Conservation (phyloP, 30 jellyfish, hydroid and myxozoan genomes). For the Pseudorhiza aurosa region DNA sequence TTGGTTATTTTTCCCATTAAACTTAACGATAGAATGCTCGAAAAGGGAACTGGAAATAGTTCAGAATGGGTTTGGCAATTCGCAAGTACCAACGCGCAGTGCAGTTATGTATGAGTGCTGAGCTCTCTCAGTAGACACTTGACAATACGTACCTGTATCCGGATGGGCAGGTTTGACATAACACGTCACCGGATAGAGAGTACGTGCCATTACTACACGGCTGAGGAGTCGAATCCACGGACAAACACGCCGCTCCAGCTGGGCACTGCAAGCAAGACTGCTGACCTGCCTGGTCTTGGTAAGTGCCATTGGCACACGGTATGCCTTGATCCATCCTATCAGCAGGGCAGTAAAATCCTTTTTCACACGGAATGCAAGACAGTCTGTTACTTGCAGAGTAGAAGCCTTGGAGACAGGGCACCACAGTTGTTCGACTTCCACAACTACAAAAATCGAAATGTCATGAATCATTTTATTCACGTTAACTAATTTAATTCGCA, state of each 20-base stretch:
- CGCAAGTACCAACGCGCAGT: no score
- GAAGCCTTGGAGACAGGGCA: constrained; percentile 51
- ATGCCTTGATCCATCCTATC: constrained; percentile 51
- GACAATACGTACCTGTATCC: constrained; percentile 69
- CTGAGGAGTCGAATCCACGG: constrained; percentile 50
- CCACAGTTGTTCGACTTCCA: constrained; percentile 4
- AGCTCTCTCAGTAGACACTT: no score
- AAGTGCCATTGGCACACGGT: constrained; percentile 62
- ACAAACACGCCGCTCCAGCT: constrained; percentile 54
- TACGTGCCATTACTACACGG: constrained; percentile 66
- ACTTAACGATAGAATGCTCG: no score
- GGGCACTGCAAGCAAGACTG: constrained; percentile 61
- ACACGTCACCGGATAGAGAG: constrained; percentile 45
- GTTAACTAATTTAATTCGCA: no score
- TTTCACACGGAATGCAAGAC: constrained; percentile 61
- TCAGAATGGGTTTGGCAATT: no score
- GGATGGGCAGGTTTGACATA: constrained; percentile 69
- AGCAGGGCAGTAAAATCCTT: constrained; percentile 70
- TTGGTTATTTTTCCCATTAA: no score
- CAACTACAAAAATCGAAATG: constrained; percentile 33
- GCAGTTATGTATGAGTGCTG: no score
- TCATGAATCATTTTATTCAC: no score
- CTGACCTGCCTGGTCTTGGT: constrained; percentile 62
- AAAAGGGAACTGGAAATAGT: no score
- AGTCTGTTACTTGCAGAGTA: constrained; percentile 51